phyloP scores from a whole-genome alignment of 2,113 vertebrate species.

The Noctilio leporinus region DNA sequence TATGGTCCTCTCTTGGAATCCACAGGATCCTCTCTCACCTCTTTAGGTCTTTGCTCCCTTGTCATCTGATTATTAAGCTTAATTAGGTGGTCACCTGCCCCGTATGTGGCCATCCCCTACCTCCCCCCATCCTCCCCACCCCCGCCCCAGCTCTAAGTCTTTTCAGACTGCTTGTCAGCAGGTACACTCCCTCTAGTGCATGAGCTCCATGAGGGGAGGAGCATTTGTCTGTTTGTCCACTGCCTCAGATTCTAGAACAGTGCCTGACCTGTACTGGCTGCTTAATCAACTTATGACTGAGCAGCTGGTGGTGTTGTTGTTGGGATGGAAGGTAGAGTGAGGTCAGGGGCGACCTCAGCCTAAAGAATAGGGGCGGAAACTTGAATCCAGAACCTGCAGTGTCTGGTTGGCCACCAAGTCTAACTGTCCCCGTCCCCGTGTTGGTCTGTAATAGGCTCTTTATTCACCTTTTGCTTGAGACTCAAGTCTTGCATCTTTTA shows the following conservation, averaged over 20 bases:
- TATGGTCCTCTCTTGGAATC: not conserved
- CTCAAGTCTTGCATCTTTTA: not conserved
- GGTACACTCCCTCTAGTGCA: accelerated
- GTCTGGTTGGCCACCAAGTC: not conserved
- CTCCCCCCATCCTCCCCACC: not conserved
- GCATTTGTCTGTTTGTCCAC: not conserved
- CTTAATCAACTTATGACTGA: not conserved
- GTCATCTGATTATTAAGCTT: not conserved
- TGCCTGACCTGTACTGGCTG: not conserved
- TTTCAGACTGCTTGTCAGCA: not conserved
- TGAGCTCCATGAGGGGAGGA: not conserved
- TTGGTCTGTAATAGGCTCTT: not conserved
- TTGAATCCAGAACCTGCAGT: not conserved
- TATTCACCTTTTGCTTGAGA: not conserved
- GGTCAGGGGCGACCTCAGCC: not conserved
- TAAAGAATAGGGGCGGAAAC: no score
- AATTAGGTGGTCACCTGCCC: not conserved
- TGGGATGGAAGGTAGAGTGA: not conserved
- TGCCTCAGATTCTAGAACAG: not conserved
- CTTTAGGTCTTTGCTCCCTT: not conserved
- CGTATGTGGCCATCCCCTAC: not conserved
- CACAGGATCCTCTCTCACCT: not conserved
- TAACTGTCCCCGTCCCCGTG: not conserved
- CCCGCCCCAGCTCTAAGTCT: accelerated
- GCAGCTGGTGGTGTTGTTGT: not conserved